Percentiles rank a stretch among this genome's conserved stretches.
Evolutionary conservation across 2,113 vertebrate species (phyloP).

Genomic region (Tamias sibiricus): DNA sequence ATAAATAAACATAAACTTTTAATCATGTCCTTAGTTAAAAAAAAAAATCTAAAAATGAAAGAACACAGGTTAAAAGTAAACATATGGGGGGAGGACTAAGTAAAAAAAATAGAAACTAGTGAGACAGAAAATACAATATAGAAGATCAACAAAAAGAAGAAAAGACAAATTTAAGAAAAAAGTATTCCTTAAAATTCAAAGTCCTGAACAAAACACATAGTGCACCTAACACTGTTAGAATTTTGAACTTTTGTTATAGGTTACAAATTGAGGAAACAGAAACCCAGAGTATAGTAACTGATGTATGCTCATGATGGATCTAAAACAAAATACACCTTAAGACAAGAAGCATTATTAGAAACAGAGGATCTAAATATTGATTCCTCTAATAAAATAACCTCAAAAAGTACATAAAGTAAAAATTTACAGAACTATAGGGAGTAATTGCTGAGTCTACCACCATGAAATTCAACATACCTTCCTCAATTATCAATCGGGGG

Average conservation of each 20-base stretch:
- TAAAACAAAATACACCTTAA: not conserved
- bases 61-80: not conserved
- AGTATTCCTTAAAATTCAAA: not conserved
- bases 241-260: no score
- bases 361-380: not conserved
- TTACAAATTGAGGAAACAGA: no score
- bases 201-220: not conserved
- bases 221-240: not conserved
- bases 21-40: not conserved
- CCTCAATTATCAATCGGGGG: not conserved
- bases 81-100: no score
- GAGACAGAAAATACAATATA: not conserved
- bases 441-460: not conserved
- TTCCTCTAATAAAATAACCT: not conserved
- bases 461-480: not conserved
- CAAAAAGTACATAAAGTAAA: slow-evolving; percentile 3
- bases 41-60: not conserved
- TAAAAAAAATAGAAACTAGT: no score
- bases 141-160: no score
- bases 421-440: not conserved
- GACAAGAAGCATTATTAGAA: not conserved
- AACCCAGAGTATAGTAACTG: no score
- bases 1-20: not conserved
- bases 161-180: no score
- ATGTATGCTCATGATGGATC: no score